Evolutionary conservation across 1,140 invertebrate species (phyloP).

Genomic region (Bemisia tabaci): DNA sequence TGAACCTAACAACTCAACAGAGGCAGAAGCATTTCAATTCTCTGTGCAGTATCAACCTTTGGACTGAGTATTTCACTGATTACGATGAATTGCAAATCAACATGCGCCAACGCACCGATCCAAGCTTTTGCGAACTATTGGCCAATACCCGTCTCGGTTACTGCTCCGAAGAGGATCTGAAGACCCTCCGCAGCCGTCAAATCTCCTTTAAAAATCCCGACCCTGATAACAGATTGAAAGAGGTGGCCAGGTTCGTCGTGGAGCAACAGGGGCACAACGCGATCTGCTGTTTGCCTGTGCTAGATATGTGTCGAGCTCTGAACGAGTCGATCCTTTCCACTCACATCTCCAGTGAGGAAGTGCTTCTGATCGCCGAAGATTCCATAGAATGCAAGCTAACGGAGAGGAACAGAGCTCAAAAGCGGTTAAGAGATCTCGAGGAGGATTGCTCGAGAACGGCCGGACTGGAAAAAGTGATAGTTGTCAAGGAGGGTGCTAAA

Average conservation of each 20-base stretch:
- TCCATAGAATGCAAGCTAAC: conserved; percentile 1
- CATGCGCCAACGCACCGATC: conserved; percentile 9
- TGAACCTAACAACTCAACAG: too few species aligned
- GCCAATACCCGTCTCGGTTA: conserved; percentile 1
- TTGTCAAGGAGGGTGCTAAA: conserved; percentile 22
- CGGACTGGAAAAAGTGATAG: conserved; percentile 20
- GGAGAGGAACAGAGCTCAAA: conserved; percentile 16
- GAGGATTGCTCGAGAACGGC: conserved; percentile 19
- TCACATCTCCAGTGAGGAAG: conserved; percentile 3
- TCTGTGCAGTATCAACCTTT: too few species aligned
- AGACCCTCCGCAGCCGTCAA: neutral
- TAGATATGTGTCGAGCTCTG: conserved; percentile 4
- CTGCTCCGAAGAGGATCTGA: neutral
- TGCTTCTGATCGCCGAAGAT: conserved; percentile 7
- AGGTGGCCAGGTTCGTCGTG: neutral
- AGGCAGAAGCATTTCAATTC: too few species aligned
- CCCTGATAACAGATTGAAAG: neutral
- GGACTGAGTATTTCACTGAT: too few species aligned
- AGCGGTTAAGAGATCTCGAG: conserved; percentile 19
- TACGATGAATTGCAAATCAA: conserved; percentile 13
- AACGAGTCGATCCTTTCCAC: conserved; percentile 6
- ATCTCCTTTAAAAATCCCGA: neutral
- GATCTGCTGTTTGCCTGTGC: conserved; percentile 6
- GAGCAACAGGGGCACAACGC: conserved; percentile 7
- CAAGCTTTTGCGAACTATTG: conserved; percentile 3